phyloP scores from a whole-genome alignment of 2,113 vertebrate species.

The Camelus dromedarius region DNA sequence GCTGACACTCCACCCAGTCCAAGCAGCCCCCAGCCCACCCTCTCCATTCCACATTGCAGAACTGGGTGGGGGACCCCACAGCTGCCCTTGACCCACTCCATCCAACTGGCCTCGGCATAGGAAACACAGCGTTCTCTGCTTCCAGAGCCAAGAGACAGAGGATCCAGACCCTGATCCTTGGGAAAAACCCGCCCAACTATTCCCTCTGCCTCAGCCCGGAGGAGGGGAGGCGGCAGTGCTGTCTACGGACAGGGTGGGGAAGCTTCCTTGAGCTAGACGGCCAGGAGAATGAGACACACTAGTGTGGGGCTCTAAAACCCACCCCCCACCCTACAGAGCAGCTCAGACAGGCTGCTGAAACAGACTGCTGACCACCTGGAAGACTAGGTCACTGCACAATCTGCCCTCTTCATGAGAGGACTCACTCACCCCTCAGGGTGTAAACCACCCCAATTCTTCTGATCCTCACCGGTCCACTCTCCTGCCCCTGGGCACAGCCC shows the following conservation, averaged over 20 bases:
- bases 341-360: not conserved
- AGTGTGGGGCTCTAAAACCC: not conserved
- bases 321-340: not conserved
- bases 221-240: not conserved
- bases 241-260: not conserved
- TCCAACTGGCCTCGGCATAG: conserved; percentile 66
- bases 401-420: not conserved
- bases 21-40: conserved; percentile 38
- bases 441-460: not conserved
- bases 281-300: not conserved
- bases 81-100: conserved; percentile 64
- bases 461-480: not conserved
- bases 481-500: not conserved
- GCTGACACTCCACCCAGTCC: not conserved
- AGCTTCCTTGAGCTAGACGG: not conserved
- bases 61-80: conserved; percentile 66
- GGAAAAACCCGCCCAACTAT: conserved; percentile 67
- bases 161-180: conserved; percentile 56
- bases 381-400: not conserved
- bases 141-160: conserved; percentile 62
- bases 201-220: not conserved
- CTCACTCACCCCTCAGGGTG: not conserved
- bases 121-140: conserved; percentile 71
- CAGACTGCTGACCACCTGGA: not conserved
- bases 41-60: conserved; percentile 55